Percentiles rank a stretch among this genome's conserved stretches.
These are phyloP conservation scores for Drosophila meridiana DNA, from an alignment of 2,888 invertebrate species.

Conservation along the genomic window DNA sequence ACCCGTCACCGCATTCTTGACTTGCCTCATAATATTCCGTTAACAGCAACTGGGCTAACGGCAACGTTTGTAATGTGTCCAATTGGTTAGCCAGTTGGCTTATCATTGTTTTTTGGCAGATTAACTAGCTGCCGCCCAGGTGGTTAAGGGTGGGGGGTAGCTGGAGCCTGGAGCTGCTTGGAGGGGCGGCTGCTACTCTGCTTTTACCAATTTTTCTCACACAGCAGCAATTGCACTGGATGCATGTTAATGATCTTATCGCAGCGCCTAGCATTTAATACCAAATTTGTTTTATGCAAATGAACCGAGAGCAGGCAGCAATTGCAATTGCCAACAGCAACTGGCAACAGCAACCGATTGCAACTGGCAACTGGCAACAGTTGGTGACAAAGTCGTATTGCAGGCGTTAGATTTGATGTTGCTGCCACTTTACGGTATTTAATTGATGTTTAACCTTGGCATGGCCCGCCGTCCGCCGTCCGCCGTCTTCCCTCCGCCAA, in stretches of 20 bases:
- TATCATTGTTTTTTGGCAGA: conserved; percentile 55
- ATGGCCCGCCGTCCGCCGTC: conserved; percentile 18
- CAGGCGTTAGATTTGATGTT: conserved; percentile 67
- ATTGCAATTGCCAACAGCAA: conserved; percentile 31
- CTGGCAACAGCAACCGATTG: conserved; percentile 17
- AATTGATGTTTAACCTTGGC: conserved; percentile 80
- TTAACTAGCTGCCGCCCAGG: conserved; percentile 34
- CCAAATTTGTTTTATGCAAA: conserved; percentile 84
- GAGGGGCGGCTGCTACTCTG: conserved; percentile 34
- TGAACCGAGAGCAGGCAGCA: conserved; percentile 62
- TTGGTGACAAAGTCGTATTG: conserved; percentile 61
- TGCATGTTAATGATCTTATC: conserved; percentile 79
- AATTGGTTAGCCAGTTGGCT: conserved; percentile 50
- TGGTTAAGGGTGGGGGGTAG: conserved; percentile 1
- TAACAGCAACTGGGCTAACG: conserved; percentile 62
- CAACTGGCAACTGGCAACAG: conserved; percentile 47
- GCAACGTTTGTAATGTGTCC: conserved; percentile 74
- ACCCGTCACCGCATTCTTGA: not conserved
- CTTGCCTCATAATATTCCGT: conserved; percentile 58
- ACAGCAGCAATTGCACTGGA: conserved; percentile 42
- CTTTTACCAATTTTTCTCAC: conserved; percentile 56
- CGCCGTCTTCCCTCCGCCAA: conserved; percentile 5
- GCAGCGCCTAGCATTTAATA: conserved; percentile 80
- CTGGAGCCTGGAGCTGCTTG: not conserved
- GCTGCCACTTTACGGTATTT: conserved; percentile 70